A percentile compares a stretch with the other conserved stretches of the same genome.
Conservation (phyloP, 2,113 vertebrate species). For the Leptobrachium leishanense region DNA sequence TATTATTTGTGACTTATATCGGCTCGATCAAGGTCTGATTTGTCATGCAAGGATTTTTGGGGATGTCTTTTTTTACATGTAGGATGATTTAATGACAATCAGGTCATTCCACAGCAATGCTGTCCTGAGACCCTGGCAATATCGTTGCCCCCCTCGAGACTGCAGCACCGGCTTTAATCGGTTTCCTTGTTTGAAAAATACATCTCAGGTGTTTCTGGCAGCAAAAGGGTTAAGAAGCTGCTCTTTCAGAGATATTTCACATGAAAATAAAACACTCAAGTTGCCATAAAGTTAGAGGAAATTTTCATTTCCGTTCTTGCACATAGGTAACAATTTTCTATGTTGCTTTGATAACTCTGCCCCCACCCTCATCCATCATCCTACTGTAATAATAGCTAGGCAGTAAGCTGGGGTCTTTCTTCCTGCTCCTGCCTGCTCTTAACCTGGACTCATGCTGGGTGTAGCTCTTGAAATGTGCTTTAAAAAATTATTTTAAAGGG, state of each 20-base stretch:
- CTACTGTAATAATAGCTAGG: conserved; percentile 55
- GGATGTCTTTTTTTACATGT: too few relatives aligned
- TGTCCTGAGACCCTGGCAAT: too few relatives aligned
- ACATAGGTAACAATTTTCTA: conserved; percentile 46
- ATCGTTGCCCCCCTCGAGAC: too few relatives aligned
- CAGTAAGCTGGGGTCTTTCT: conserved; percentile 63
- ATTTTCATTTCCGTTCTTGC: conserved; percentile 50
- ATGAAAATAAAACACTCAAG: conserved; percentile 15
- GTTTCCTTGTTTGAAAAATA: not conserved
- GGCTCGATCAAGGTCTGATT: too few relatives aligned
- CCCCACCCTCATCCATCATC: conserved; percentile 49
- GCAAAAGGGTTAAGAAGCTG: not conserved
- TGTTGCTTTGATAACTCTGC: conserved; percentile 47
- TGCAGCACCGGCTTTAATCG: too few relatives aligned
- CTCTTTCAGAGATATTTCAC: not conserved
- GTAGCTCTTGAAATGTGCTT: conserved; percentile 74
- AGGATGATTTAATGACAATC: too few relatives aligned
- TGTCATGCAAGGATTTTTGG: too few relatives aligned
- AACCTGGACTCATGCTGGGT: conserved; percentile 75
- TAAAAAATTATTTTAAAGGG: conserved; percentile 76
- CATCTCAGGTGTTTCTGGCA: not conserved
- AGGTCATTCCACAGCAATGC: too few relatives aligned
- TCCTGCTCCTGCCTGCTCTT: conserved; percentile 75
- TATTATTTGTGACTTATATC: too few relatives aligned
- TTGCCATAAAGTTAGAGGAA: conserved; percentile 24